Evolutionary conservation across 2,888 invertebrate species (phyloP).

Genomic region (Callyntrura sp.): DNA sequence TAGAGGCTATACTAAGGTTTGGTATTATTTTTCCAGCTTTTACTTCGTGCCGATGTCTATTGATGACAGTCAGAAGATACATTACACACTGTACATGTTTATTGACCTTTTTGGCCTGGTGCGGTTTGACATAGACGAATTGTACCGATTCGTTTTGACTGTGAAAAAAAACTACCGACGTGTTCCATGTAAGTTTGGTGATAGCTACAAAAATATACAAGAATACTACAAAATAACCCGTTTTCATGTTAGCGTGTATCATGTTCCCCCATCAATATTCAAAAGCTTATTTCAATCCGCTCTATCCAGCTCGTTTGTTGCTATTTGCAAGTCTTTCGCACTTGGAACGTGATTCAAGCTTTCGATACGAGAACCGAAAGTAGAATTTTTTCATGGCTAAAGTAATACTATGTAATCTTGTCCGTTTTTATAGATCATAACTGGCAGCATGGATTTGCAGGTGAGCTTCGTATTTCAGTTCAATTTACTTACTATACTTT

Average conservation of each 20-base stretch:
- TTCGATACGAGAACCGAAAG: neutral
- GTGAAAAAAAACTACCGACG: slow-evolving; percentile 94
- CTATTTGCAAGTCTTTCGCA: too few species aligned
- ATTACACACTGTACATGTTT: slow-evolving; percentile 92
- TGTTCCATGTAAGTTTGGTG: slow-evolving; percentile 88
- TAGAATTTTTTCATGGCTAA: neutral
- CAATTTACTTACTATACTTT: too few species aligned
- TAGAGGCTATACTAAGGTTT: too few species aligned
- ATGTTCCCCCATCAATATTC: too few species aligned
- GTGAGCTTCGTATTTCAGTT: slow-evolving; percentile 85
- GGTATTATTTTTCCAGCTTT: slow-evolving; percentile 86
- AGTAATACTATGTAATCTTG: too few species aligned
- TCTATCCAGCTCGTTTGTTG: too few species aligned
- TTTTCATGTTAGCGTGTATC: too few species aligned
- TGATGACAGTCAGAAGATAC: slow-evolving; percentile 90
- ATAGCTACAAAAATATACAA: too few species aligned
- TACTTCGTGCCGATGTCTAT: slow-evolving; percentile 91
- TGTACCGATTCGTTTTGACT: slow-evolving; percentile 91
- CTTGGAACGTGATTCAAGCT: too few species aligned
- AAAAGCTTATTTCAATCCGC: too few species aligned
- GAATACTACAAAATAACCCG: too few species aligned
- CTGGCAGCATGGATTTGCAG: slow-evolving; percentile 94
- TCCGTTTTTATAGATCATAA: slow-evolving; percentile 89
- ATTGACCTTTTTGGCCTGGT: slow-evolving; percentile 89
- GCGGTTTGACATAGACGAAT: slow-evolving; percentile 89